Percentiles rank a stretch among this genome's conserved stretches.
Evolutionary conservation across 1,140 invertebrate species (phyloP).

Genomic region (Cyclargus thomasi): DNA sequence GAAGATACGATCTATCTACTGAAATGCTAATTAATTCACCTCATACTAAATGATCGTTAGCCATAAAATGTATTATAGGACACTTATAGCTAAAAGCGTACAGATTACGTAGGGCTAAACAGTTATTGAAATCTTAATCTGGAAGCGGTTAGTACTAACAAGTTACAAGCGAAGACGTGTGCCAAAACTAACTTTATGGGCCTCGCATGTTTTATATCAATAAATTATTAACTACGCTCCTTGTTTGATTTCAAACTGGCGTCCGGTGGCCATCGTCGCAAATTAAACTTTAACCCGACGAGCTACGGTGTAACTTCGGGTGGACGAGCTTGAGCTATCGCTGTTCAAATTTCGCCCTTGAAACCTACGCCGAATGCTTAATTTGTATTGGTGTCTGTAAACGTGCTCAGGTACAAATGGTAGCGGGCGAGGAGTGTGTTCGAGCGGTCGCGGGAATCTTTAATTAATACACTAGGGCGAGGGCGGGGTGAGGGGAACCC

Average conservation of each 20-base stretch:
- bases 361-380: constrained; percentile 46
- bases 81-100: background rate
- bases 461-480: constrained; percentile 65
- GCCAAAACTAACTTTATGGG: constrained; percentile 73
- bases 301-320: constrained; percentile 47
- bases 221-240: constrained; percentile 74
- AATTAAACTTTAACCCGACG: constrained; percentile 48
- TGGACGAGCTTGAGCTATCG: constrained; percentile 25
- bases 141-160: constrained; percentile 61
- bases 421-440: constrained; percentile 52
- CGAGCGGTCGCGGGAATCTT: constrained; percentile 55
- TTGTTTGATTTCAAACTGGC: constrained; percentile 70
- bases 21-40: no score
- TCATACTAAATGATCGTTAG: no score
- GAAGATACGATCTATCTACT: no score
- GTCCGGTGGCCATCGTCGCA: constrained; percentile 41
- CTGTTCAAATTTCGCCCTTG: constrained; percentile 59
- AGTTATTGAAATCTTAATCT: constrained; percentile 62
- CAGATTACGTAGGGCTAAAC: background rate
- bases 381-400: constrained; percentile 47
- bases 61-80: no score
- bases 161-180: constrained; percentile 73
- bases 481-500: constrained; percentile 34
- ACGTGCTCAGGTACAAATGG: constrained; percentile 51
- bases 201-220: constrained; percentile 74